Conservation (phyloP, 2,113 vertebrate species). For the Catharus minimus region DNA sequence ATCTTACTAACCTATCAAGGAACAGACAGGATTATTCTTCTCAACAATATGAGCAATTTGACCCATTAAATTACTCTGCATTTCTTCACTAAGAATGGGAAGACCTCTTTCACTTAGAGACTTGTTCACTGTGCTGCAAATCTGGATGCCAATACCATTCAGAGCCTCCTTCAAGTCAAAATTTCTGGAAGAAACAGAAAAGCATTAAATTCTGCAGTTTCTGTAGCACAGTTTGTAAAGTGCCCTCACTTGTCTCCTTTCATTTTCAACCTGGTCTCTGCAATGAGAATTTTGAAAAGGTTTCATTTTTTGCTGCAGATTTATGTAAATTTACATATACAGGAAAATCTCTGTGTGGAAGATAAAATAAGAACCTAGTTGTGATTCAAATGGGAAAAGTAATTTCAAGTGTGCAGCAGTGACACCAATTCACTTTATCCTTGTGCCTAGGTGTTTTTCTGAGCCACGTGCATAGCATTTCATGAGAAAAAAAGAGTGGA, state of each 20-base stretch:
- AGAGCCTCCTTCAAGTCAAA: slow-evolving; percentile 86
- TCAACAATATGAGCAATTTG: slow-evolving; percentile 85
- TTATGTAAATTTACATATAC: neutral
- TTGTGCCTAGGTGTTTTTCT: neutral
- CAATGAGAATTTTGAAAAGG: neutral
- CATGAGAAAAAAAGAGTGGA: neutral
- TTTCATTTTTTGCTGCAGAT: neutral
- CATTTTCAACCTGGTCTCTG: neutral
- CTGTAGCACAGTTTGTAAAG: neutral
- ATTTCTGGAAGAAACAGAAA: slow-evolving; percentile 65
- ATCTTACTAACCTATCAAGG: slow-evolving; percentile 85
- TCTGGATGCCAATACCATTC: slow-evolving; percentile 79
- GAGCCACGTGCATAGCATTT: neutral
- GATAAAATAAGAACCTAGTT: neutral
- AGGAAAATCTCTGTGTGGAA: neutral
- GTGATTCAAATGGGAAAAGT: neutral
- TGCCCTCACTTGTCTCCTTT: neutral
- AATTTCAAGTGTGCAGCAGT: neutral
- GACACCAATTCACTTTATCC: neutral
- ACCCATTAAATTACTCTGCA: slow-evolving; percentile 82
- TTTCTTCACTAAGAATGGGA: slow-evolving; percentile 73
- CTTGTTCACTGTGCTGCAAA: slow-evolving; percentile 85
- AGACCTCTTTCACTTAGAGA: slow-evolving; percentile 81
- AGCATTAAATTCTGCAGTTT: neutral
- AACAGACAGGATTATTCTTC: slow-evolving; percentile 83